Base-by-base conservation (phyloP, 2,888 invertebrate genomes). In the Melangyna quadrimaculata region DNA sequence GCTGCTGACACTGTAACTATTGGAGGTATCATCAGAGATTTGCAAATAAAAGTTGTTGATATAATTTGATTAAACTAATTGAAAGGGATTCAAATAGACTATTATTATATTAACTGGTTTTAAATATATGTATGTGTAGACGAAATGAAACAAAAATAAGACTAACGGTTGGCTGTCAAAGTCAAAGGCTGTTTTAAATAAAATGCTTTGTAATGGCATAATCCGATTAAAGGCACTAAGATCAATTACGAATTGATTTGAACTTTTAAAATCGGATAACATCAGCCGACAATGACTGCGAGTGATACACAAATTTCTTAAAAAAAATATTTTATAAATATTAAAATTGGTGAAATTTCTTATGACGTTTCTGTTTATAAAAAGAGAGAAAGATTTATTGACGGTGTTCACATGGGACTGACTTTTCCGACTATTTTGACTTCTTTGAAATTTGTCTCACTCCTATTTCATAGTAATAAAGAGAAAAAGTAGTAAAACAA, bases 41-140 rank as follows among this genome's bases (percentile, higher is more conserved):
- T 45, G 24, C 67, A 48, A 59, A 48, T 19, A 59, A 48, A 48
- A 67, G 55, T 74, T 40, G 48, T 57, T 48, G 43, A 67, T 45
- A 19, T 70, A 71, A 84, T 75, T 84, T 70, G 71, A 71, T 84
- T 71, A 79, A 79, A 79, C 79, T 84, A 79, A 84, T 79, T 79
- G 71, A 67, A 84, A 61, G 70, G 32, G 45, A 74, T 32, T 65
- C 73, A 48, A 69, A 48, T 48, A 65, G 14, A 24, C 24, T 51
- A 24, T 63, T 27, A 4, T 48, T 75, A n/a, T n/a, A n/a, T n/a
- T n/a, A n/a, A n/a, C n/a, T n/a, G n/a, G n/a, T n/a, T n/a, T n/a
- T n/a, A n/a, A n/a, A n/a, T n/a, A n/a, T n/a, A n/a, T 75, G 17
- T 40, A 22, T 2, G 6, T 63, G 27, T 61, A 24, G 43, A 45